phyloP scores from a whole-genome alignment of 2,888 invertebrate genomes.

The Cephus pygmeus region DNA sequence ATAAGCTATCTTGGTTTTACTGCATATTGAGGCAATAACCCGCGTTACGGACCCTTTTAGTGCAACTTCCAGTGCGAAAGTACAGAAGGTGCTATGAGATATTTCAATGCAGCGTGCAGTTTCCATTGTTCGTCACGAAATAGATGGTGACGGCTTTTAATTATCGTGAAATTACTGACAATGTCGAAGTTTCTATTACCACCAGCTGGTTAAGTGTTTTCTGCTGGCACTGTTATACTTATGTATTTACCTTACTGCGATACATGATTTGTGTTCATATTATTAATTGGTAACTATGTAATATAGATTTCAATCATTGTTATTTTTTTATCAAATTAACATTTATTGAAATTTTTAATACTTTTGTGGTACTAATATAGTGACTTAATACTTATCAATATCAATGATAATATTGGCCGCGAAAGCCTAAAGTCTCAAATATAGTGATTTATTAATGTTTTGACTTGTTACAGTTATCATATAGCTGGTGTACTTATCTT shows the following conservation, averaged over 20 bases:
- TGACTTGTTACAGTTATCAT: too few relatives aligned
- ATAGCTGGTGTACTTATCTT: too few relatives aligned
- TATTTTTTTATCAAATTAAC: too few relatives aligned
- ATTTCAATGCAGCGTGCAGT: conserved; percentile 34
- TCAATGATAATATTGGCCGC: too few relatives aligned
- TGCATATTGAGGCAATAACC: conserved; percentile 57
- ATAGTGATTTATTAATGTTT: too few relatives aligned
- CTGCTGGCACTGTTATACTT: not conserved
- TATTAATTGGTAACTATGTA: not conserved
- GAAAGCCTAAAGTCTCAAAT: too few relatives aligned
- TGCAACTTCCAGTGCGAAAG: conserved; percentile 42
- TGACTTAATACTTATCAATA: too few relatives aligned
- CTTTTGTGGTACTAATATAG: too few relatives aligned
- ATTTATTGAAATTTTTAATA: too few relatives aligned
- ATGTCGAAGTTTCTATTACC: conserved; percentile 37
- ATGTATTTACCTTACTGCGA: not conserved
- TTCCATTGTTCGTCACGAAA: conserved; percentile 32
- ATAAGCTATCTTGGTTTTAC: conserved; percentile 50
- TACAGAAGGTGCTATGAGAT: conserved; percentile 35
- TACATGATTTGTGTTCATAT: not conserved
- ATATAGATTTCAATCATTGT: not conserved
- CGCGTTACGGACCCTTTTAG: conserved; percentile 49
- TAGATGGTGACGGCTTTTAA: conserved; percentile 34
- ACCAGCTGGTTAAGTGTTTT: conserved; percentile 8
- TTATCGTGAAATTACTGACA: conserved; percentile 34